Evolutionary conservation across 1,140 invertebrate genomes (phyloP).

Genomic region (Zophobas atratus): DNA sequence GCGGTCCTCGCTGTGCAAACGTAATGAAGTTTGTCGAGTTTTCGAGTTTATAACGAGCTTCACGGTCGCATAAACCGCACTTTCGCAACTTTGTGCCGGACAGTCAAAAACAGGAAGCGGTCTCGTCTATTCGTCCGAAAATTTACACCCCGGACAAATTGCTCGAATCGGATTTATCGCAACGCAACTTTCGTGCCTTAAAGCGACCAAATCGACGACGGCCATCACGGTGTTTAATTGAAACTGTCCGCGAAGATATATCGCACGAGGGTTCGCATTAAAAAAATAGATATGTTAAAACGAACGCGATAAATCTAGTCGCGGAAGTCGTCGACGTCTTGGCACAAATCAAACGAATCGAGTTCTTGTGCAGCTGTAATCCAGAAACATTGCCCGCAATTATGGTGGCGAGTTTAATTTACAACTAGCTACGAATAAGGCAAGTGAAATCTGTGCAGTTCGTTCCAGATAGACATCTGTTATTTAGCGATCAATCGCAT

Average conservation of each 20-base stretch:
- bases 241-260: conserved; percentile 27
- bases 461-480: conserved; percentile 51
- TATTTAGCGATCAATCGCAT: conserved; percentile 37
- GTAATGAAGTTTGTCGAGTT: conserved; percentile 43
- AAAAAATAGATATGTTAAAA: conserved; percentile 17
- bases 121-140: not conserved
- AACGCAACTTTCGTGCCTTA: not conserved
- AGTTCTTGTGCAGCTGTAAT: conserved; percentile 15
- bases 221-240: conserved; percentile 26
- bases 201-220: conserved; percentile 1
- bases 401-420: conserved; percentile 45
- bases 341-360: conserved; percentile 39
- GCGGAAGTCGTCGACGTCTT: conserved; percentile 12
- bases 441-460: conserved; percentile 48
- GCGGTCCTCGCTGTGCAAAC: conserved; percentile 26
- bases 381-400: conserved; percentile 35
- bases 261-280: not conserved
- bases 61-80: conserved; percentile 35
- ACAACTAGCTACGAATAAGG: conserved; percentile 44
- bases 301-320: conserved; percentile 37
- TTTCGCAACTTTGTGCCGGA: conserved; percentile 30
- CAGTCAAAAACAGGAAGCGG: conserved; percentile 39
- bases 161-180: not conserved
- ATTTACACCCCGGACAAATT: not conserved
- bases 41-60: conserved; percentile 45